phyloP scores from a whole-genome alignment of 1,140 invertebrate genomes.

The Sminthurinus signatus region DNA sequence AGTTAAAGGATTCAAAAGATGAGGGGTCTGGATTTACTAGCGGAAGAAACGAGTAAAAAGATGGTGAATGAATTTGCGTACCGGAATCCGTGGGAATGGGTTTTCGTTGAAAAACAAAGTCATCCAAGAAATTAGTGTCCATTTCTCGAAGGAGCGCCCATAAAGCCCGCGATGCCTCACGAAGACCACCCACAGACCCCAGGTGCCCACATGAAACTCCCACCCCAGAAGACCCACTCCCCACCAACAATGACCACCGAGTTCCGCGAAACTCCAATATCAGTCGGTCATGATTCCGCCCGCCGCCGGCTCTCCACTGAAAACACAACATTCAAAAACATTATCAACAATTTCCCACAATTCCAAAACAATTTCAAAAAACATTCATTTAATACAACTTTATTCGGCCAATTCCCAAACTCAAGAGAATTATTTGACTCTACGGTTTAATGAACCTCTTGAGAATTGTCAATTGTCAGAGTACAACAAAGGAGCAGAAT shows the following conservation, averaged over 20 bases:
- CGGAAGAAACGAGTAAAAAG: not conserved
- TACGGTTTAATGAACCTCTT: no score
- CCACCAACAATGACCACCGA: slow-evolving; percentile 52
- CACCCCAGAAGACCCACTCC: slow-evolving; percentile 38
- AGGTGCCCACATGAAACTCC: slow-evolving; percentile 40
- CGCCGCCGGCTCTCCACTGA: slow-evolving; percentile 59
- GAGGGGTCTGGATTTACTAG: not conserved
- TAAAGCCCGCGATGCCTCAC: slow-evolving; percentile 50
- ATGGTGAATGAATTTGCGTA: slow-evolving; percentile 1
- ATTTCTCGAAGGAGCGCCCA: slow-evolving; percentile 51
- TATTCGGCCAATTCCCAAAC: not conserved
- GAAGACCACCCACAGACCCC: slow-evolving; percentile 47
- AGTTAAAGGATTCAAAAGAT: no score
- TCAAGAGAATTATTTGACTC: no score
- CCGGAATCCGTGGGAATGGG: slow-evolving; percentile 17
- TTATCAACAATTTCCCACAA: no score
- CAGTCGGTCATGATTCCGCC: slow-evolving; percentile 58
- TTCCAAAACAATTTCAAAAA: no score
- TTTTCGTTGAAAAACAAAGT: slow-evolving; percentile 46
- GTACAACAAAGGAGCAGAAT: no score
- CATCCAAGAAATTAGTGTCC: slow-evolving; percentile 50
- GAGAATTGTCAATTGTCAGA: no score
- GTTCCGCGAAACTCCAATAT: slow-evolving; percentile 60
- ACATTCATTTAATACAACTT: slow-evolving; percentile 2
- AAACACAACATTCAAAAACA: not conserved